phyloP scores from a whole-genome alignment of 1,140 invertebrate species.

The Anadara kagoshimensis region DNA sequence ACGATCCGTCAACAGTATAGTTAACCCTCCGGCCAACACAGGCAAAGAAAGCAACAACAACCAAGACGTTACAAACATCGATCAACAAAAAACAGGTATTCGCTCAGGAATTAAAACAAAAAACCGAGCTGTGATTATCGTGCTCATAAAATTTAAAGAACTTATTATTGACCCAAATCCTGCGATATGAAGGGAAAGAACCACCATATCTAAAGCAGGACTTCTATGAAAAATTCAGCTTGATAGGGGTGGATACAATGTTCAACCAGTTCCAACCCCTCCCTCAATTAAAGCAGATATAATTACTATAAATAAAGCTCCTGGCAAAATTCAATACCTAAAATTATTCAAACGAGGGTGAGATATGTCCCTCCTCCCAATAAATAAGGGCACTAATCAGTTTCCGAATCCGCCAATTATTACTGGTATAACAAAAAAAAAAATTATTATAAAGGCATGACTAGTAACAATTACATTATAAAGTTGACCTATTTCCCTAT shows the following conservation, averaged over 20 bases:
- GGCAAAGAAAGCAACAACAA: conserved; percentile 81
- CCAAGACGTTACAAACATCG: conserved; percentile 81
- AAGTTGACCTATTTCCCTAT: conserved; percentile 80
- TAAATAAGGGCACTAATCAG: conserved; percentile 83
- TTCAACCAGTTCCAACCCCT: conserved; percentile 80
- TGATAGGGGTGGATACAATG: conserved; percentile 81
- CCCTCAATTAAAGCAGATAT: conserved; percentile 77
- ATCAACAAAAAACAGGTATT: conserved; percentile 79
- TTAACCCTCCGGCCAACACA: conserved; percentile 83
- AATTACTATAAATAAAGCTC: conserved; percentile 79
- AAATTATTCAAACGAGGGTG: conserved; percentile 87
- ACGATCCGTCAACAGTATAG: conserved; percentile 82
- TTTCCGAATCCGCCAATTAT: conserved; percentile 88
- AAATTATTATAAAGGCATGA: conserved; percentile 87
- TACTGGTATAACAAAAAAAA: conserved; percentile 86
- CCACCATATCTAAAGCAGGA: conserved; percentile 80
- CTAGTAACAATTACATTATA: conserved; percentile 84
- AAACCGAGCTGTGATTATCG: conserved; percentile 71
- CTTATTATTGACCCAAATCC: conserved; percentile 82
- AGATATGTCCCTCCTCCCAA: conserved; percentile 83
- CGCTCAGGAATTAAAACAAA: conserved; percentile 74
- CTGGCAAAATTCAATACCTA: conserved; percentile 83
- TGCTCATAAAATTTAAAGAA: conserved; percentile 79
- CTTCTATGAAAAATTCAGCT: conserved; percentile 77
- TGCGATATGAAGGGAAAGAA: conserved; percentile 82